Evolutionary conservation across 1,140 invertebrate genomes (phyloP).

Genomic region (Druon quercuslanigerum): DNA sequence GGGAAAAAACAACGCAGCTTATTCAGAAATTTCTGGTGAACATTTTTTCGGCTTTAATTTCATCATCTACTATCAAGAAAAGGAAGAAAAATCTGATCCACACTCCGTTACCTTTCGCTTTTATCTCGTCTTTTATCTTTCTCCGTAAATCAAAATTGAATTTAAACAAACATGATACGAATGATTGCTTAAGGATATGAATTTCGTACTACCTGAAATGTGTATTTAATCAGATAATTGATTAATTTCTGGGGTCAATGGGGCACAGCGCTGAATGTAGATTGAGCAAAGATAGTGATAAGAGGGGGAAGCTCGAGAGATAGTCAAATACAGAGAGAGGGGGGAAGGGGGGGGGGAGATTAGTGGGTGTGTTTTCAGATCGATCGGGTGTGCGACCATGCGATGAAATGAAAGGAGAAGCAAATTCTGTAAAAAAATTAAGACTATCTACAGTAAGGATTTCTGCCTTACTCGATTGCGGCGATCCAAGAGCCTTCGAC

Average conservation of each 20-base stretch:
- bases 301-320: constrained; percentile 10
- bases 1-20: too few relatives aligned
- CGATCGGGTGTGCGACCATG: constrained; percentile 69
- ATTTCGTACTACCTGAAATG: too few relatives aligned
- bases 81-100: too few relatives aligned
- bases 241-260: background rate
- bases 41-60: too few relatives aligned
- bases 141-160: too few relatives aligned
- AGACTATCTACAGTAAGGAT: constrained; percentile 38
- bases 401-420: constrained; percentile 75
- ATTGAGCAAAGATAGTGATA: constrained; percentile 3
- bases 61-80: too few relatives aligned
- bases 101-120: too few relatives aligned
- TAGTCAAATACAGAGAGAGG: constrained; percentile 25
- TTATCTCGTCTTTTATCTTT: too few relatives aligned
- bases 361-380: constrained; percentile 51
- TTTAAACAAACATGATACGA: too few relatives aligned
- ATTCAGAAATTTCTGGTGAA: too few relatives aligned
- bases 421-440: constrained; percentile 44
- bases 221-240: too few relatives aligned
- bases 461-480: constrained; percentile 32
- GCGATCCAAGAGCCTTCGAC: constrained; percentile 2
- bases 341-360: constrained; percentile 33
- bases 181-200: too few relatives aligned
- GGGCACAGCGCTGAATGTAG: background rate